These are phyloP conservation scores for Turritopsis dohrnii DNA, from an alignment of 30 jellyfish, hydroid and myxozoan species.

Conservation along the genomic window DNA sequence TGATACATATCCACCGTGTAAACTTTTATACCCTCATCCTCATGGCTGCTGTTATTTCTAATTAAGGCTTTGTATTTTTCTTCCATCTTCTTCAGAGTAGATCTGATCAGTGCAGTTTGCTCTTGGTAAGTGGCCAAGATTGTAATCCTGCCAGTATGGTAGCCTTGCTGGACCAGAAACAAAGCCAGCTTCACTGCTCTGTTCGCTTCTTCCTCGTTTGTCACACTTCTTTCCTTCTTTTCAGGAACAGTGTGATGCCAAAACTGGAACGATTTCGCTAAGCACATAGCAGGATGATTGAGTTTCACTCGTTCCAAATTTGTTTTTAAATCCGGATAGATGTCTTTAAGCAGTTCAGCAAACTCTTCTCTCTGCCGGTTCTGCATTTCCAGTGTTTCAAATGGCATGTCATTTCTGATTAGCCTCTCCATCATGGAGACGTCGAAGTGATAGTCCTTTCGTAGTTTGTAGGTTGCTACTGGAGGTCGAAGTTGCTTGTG, in stretches of 20 bases:
- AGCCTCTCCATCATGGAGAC: slow-evolving; percentile 73
- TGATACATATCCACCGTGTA: slow-evolving; percentile 72
- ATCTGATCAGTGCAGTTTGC: slow-evolving; percentile 44
- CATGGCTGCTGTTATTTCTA: background rate
- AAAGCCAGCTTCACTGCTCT: slow-evolving; percentile 46
- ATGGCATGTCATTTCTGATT: slow-evolving; percentile 27
- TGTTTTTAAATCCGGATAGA: slow-evolving; percentile 43
- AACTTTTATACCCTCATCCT: too few relatives aligned
- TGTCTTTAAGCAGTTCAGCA: slow-evolving; percentile 50
- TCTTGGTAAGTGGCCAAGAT: slow-evolving; percentile 59
- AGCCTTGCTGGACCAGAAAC: slow-evolving; percentile 44
- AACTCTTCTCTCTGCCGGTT: slow-evolving; percentile 65
- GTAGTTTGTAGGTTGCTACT: slow-evolving; percentile 45
- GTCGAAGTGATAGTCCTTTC: slow-evolving; percentile 45
- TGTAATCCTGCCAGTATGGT: slow-evolving; percentile 35
- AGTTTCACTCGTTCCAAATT: slow-evolving; percentile 33
- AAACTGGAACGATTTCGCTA: slow-evolving; percentile 28
- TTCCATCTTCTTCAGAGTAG: slow-evolving; percentile 19
- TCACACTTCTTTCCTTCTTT: slow-evolving; percentile 34
- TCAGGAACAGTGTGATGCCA: slow-evolving; percentile 52
- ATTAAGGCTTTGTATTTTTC: background rate
- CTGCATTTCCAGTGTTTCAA: slow-evolving; percentile 35
- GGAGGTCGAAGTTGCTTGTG: slow-evolving; percentile 65
- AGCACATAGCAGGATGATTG: slow-evolving; percentile 36
- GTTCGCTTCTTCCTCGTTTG: slow-evolving; percentile 51